These are phyloP conservation scores for Siphonodentalium dalli DNA, from an alignment of 2,888 invertebrate genomes.

Conservation along the genomic window DNA sequence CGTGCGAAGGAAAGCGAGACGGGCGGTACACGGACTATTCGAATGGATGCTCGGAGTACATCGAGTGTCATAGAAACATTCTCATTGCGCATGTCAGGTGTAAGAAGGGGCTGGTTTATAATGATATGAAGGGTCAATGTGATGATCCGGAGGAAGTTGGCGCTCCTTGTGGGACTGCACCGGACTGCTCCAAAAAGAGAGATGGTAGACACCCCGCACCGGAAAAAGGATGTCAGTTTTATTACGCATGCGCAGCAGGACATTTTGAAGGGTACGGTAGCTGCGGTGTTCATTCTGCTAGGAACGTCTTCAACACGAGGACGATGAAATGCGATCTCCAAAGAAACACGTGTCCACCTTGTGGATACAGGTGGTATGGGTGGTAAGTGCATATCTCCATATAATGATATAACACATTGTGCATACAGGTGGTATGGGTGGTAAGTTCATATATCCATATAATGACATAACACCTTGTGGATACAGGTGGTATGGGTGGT, in stretches of 20 bases:
- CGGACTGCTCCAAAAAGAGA: conserved; percentile 21
- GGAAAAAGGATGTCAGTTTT: conserved; percentile 32
- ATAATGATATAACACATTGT: no score
- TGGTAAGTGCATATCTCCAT: no score
- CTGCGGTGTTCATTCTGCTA: conserved; percentile 27
- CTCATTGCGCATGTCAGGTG: conserved; percentile 32
- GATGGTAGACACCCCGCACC: conserved; percentile 33
- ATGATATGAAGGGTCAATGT: conserved; percentile 29
- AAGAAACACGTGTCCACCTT: conserved; percentile 39
- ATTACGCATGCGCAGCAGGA: conserved; percentile 26
- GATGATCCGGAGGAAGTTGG: conserved; percentile 26
- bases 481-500: no score
- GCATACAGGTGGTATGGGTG: no score
- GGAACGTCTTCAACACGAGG: conserved; percentile 34
- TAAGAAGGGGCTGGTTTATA: conserved; percentile 26
- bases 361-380: no score
- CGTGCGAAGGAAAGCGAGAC: conserved; percentile 27
- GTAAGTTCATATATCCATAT: no score
- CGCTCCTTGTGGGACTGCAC: conserved; percentile 29
- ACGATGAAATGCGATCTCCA: conserved; percentile 33
- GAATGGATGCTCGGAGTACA: conserved; percentile 24
- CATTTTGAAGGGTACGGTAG: conserved; percentile 26
- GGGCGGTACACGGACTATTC: conserved; percentile 26
- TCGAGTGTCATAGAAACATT: conserved; percentile 32
- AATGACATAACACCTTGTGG: no score